Evolutionary conservation across 2,113 vertebrate genomes (phyloP).

Genomic region (Mormyrus lacerda): DNA sequence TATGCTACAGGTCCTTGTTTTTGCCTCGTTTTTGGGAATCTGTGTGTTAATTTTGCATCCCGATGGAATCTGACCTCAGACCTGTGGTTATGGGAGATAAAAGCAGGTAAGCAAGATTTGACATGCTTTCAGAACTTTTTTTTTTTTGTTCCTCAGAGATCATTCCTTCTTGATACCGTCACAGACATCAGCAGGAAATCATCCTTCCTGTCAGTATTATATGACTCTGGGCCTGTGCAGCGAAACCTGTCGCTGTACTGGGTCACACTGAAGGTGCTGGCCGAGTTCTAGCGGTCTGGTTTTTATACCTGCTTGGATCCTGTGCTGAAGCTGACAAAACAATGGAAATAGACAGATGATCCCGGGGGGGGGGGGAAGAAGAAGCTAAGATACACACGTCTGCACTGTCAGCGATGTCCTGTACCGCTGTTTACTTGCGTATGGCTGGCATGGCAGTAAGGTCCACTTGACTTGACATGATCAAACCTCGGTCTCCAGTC

Average conservation of each 20-base stretch:
- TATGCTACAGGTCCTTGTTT: slow-evolving; percentile 65
- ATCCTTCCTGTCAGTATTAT: neutral
- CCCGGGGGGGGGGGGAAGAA: neutral
- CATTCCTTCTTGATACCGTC: neutral
- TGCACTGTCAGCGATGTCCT: too few relatives aligned
- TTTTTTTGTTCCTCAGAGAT: neutral
- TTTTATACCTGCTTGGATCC: neutral
- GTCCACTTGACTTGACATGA: neutral
- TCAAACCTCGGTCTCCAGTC: neutral
- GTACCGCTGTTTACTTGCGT: too few relatives aligned
- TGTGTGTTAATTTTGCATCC: neutral
- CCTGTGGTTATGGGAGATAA: neutral
- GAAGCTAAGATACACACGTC: neutral
- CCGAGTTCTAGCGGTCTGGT: neutral
- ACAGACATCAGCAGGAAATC: neutral
- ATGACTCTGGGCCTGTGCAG: neutral
- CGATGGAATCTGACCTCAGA: neutral
- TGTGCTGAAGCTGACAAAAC: neutral
- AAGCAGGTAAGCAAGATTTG: neutral
- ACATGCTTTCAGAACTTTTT: neutral
- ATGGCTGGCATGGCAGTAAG: too few relatives aligned
- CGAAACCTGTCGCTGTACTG: neutral
- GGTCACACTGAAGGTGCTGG: neutral
- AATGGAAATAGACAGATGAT: neutral
- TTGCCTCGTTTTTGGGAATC: neutral